Percentiles rank a stretch among this genome's conserved stretches.
These are phyloP conservation scores for Nymphicus hollandicus DNA, from an alignment of 2,113 vertebrate species.

Conservation along the genomic window DNA sequence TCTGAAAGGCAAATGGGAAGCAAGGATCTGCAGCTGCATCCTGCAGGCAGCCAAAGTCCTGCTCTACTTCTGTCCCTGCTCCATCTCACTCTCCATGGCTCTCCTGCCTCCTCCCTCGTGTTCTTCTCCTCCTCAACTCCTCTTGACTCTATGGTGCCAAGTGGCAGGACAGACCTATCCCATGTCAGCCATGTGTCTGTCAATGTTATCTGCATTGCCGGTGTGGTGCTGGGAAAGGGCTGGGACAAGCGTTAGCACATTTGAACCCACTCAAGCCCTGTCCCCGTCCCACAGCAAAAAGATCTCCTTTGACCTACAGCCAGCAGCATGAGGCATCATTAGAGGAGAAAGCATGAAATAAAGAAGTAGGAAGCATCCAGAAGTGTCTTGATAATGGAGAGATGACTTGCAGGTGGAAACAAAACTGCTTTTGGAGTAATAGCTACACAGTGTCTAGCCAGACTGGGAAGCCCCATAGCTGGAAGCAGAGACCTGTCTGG, in stretches of 20 bases:
- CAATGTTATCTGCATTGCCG: not conserved
- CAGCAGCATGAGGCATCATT: not conserved
- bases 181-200: not conserved
- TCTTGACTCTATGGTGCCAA: not conserved
- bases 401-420: not conserved
- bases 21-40: not conserved
- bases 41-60: not conserved
- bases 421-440: not conserved
- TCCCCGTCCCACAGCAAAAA: not conserved
- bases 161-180: not conserved
- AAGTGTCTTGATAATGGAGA: not conserved
- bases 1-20: not conserved
- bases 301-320: not conserved
- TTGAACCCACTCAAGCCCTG: not conserved
- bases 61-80: not conserved
- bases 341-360: not conserved
- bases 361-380: not conserved
- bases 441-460: not conserved
- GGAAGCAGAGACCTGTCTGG: not conserved
- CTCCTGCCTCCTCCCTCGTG: not conserved
- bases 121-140: not conserved
- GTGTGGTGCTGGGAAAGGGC: not conserved
- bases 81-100: rapidly evolving
- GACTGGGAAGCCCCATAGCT: not conserved
- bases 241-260: not conserved